Conservation (phyloP, 2,113 vertebrate genomes). For the Glareola pratincola region DNA sequence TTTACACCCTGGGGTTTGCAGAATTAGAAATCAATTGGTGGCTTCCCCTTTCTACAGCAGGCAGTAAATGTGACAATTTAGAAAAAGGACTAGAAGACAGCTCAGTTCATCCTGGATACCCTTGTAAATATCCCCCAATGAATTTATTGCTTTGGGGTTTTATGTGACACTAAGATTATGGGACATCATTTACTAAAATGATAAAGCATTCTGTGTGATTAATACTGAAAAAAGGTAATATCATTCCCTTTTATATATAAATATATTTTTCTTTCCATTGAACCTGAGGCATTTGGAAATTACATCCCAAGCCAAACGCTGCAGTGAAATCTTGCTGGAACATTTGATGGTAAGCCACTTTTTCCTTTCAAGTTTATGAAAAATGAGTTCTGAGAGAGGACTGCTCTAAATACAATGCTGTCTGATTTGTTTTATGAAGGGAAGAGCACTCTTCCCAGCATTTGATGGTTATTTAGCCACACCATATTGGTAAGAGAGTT, state of each 20-base stretch:
- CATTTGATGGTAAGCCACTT: not conserved
- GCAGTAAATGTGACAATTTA: constrained; percentile 57
- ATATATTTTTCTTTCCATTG: not conserved
- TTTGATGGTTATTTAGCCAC: not conserved
- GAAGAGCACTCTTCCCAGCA: not conserved
- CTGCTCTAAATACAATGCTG: not conserved
- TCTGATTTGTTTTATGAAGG: not conserved
- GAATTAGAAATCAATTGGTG: constrained; percentile 67
- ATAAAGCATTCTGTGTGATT: not conserved
- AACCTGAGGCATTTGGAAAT: not conserved
- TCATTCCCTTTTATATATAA: not conserved
- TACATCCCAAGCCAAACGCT: not conserved
- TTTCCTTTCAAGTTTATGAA: not conserved
- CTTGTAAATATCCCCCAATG: not conserved
- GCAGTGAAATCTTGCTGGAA: not conserved
- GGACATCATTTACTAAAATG: not conserved
- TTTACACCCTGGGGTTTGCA: constrained; percentile 65
- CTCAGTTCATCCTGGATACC: constrained; percentile 15
- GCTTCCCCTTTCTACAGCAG: constrained; percentile 44
- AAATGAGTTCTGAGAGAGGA: not conserved
- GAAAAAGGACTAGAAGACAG: constrained; percentile 15
- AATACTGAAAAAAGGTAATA: not conserved
- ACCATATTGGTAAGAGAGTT: not conserved
- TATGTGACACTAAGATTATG: constrained; percentile 16
- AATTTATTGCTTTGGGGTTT: not conserved